These are phyloP conservation scores for Spea multiplicata DNA, from an alignment of 2,113 vertebrate genomes.

Conservation along the genomic window DNA sequence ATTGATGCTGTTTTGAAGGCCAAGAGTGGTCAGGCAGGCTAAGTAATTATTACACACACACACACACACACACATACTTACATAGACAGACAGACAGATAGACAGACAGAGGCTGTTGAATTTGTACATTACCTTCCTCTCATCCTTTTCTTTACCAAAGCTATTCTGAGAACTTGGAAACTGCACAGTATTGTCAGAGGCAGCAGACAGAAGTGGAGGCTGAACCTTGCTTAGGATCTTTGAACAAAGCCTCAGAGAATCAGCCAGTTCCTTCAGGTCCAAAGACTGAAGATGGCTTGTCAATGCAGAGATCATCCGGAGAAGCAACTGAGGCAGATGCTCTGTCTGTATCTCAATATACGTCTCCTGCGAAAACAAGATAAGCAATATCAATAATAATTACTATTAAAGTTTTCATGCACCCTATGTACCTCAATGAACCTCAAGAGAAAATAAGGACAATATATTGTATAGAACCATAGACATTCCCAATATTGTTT, in stretches of 20 bases:
- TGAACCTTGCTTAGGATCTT: constrained; percentile 99
- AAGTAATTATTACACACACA: too few species aligned
- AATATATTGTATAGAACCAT: too few species aligned
- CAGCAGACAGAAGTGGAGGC: constrained; percentile 85
- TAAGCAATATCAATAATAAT: not conserved
- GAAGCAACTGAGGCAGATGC: constrained; percentile 90
- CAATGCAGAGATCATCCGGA: constrained; percentile 91
- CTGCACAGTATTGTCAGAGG: constrained; percentile 60
- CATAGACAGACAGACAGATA: too few species aligned
- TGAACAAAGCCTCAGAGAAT: constrained; percentile 93
- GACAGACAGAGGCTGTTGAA: too few species aligned
- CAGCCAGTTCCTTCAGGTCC: constrained; percentile 83
- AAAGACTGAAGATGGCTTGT: constrained; percentile 85
- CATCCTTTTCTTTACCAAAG: constrained; percentile 74
- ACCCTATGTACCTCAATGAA: too few species aligned
- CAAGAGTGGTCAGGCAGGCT: too few species aligned
- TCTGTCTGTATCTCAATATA: constrained; percentile 99
- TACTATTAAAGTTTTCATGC: not conserved
- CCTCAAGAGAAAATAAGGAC: too few species aligned
- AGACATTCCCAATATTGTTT: too few species aligned
- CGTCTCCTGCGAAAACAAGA: constrained; percentile 75
- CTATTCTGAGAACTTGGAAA: constrained; percentile 67
- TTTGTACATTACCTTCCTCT: constrained; percentile 72
- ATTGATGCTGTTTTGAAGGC: too few species aligned
- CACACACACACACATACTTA: too few species aligned